phyloP scores from a whole-genome alignment of 2,797 vertebrate species.

The Coendou prehensilis region DNA sequence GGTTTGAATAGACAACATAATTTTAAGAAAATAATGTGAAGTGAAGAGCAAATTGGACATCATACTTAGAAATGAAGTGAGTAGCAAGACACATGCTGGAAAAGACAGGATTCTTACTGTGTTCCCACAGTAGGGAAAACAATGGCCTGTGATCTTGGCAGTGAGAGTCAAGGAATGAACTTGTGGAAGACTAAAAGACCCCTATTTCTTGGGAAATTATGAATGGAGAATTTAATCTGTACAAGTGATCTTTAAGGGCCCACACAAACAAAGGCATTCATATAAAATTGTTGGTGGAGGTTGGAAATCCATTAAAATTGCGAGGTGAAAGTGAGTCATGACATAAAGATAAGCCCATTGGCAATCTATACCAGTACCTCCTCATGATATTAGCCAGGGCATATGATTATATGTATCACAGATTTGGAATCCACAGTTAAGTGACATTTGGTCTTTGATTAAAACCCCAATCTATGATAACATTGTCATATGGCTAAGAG shows the following conservation, averaged over 20 bases:
- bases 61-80: not conserved
- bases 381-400: not conserved
- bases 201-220: not conserved
- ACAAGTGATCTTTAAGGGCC: not conserved
- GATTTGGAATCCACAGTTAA: not conserved
- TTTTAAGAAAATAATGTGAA: slow-evolving; percentile 15
- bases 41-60: not conserved
- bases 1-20: not conserved
- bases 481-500: not conserved
- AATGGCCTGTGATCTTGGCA: not conserved
- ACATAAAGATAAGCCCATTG: not conserved
- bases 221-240: not conserved
- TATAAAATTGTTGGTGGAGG: not conserved
- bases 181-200: not conserved
- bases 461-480: not conserved
- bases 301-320: slow-evolving; percentile 10
- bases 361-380: not conserved
- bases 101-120: not conserved
- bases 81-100: not conserved
- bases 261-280: not conserved
- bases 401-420: not conserved
- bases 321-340: not conserved
- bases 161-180: not conserved
- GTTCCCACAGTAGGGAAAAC: not conserved
- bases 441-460: not conserved